Evolutionary conservation across 2,888 invertebrate genomes (phyloP).

Genomic region (Eledona agricola): DNA sequence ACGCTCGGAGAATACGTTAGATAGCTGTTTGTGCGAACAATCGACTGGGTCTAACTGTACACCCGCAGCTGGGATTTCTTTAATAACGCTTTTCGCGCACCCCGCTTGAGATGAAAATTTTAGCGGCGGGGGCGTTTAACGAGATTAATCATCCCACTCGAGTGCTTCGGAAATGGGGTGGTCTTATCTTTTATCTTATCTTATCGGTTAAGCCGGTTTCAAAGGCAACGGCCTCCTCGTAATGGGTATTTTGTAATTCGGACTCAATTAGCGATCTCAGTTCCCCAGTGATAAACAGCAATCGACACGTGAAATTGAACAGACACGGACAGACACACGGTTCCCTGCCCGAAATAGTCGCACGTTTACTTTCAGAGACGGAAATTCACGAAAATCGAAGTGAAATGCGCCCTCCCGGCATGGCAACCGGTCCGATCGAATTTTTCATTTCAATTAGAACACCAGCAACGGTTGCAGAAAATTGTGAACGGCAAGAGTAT

Average conservation of each 20-base stretch:
- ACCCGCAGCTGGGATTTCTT: too few species aligned
- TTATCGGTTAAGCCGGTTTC: constrained; percentile 15
- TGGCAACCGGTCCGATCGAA: too few species aligned
- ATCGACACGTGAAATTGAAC: constrained; percentile 15
- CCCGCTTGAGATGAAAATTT: too few species aligned
- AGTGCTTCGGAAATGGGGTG: constrained; percentile 5
- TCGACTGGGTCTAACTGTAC: constrained; percentile 20
- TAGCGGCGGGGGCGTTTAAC: too few species aligned
- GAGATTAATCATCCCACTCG: constrained; percentile 4
- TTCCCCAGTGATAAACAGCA: constrained; percentile 10
- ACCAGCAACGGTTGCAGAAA: too few species aligned
- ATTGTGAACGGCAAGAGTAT: too few species aligned
- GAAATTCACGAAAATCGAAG: constrained; percentile 4
- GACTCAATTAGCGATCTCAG: constrained; percentile 7
- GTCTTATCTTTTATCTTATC: constrained; percentile 22
- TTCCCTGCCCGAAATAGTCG: constrained; percentile 13
- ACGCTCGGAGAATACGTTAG: constrained; percentile 8
- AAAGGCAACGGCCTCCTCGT: constrained; percentile 19
- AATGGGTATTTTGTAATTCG: constrained; percentile 21
- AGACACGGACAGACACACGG: too few species aligned
- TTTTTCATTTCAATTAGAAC: too few species aligned
- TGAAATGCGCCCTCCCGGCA: neutral
- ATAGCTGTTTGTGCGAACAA: constrained; percentile 5
- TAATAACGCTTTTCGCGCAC: too few species aligned
- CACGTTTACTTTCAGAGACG: constrained; percentile 15